These are phyloP conservation scores for Mythimna albipuncta DNA, from an alignment of 2,888 invertebrate genomes.

Conservation along the genomic window DNA sequence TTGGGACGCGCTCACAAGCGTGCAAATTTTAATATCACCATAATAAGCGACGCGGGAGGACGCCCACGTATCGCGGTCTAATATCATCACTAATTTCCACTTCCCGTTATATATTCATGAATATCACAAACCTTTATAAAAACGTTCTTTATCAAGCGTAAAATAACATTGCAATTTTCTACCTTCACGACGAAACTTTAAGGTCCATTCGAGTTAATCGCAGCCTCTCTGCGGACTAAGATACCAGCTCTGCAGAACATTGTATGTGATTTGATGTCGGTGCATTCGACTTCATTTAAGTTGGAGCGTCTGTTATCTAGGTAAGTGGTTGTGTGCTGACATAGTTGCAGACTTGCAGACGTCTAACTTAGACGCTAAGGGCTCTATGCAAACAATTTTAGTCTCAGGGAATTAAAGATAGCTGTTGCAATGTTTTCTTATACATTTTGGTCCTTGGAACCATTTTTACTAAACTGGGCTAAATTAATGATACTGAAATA, in stretches of 20 bases:
- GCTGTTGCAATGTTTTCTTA: too few species aligned
- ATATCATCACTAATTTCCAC: conserved; percentile 40
- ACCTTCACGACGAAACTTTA: conserved; percentile 34
- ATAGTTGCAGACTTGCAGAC: conserved; percentile 32
- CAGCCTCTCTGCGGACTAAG: conserved; percentile 25
- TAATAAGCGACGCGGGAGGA: conserved; percentile 39
- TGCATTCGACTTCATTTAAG: conserved; percentile 53
- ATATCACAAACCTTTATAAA: conserved; percentile 23
- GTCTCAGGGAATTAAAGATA: too few species aligned
- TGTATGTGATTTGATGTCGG: conserved; percentile 47
- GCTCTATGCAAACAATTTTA: conserved; percentile 5
- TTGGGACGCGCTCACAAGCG: conserved; percentile 39
- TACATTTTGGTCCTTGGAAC: too few species aligned
- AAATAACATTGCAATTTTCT: conserved; percentile 26
- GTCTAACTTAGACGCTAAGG: conserved; percentile 14
- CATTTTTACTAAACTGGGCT: not conserved
- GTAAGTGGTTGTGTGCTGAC: conserved; percentile 29
- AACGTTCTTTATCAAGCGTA: conserved; percentile 12
- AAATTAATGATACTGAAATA: not conserved
- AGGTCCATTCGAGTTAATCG: conserved; percentile 41
- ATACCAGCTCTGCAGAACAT: conserved; percentile 37
- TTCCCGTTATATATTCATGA: conserved; percentile 30
- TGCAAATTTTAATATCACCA: conserved; percentile 53
- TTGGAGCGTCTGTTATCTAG: conserved; percentile 39
- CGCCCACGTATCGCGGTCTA: conserved; percentile 35